Percentiles rank a stretch among this genome's conserved stretches.
Conservation (phyloP, 2,797 vertebrate genomes). For the Chaenodraco wilsoni region DNA sequence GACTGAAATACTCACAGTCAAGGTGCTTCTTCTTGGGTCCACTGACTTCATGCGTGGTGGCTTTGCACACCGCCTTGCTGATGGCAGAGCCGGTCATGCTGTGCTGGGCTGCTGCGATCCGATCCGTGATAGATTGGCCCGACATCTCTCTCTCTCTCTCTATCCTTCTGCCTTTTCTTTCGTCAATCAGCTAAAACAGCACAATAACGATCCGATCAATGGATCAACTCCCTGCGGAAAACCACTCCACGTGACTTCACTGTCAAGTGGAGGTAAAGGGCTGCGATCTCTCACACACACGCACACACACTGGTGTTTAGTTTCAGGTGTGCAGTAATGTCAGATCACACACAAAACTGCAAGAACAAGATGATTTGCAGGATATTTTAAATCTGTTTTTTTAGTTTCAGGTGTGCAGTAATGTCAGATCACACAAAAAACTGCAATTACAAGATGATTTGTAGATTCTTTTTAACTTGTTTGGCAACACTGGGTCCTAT, state of each 20-base stretch:
- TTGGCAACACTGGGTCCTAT: slow-evolving; percentile 41
- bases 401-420: slow-evolving; percentile 31
- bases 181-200: slow-evolving; percentile 44
- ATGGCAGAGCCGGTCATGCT: slow-evolving; percentile 93
- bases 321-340: slow-evolving; percentile 41
- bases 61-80: slow-evolving; percentile 91
- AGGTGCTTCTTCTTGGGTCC: slow-evolving; percentile 93
- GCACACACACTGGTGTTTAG: slow-evolving; percentile 15
- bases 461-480: slow-evolving; percentile 11
- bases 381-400: background rate
- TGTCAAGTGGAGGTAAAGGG: slow-evolving; percentile 41
- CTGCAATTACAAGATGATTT: slow-evolving; percentile 7
- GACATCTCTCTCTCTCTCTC: slow-evolving; percentile 76
- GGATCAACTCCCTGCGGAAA: slow-evolving; percentile 41
- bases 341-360: slow-evolving; percentile 7
- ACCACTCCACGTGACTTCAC: slow-evolving; percentile 57
- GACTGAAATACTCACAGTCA: slow-evolving; percentile 87
- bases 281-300: slow-evolving; percentile 27
- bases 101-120: slow-evolving; percentile 95
- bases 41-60: slow-evolving; percentile 91
- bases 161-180: background rate
- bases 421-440: slow-evolving; percentile 13
- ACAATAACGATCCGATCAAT: slow-evolving; percentile 64
- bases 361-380: slow-evolving; percentile 17
- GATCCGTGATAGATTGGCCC: slow-evolving; percentile 92